Conservation (phyloP, 2,888 invertebrate genomes). For the Lepidochrysops patricia region DNA sequence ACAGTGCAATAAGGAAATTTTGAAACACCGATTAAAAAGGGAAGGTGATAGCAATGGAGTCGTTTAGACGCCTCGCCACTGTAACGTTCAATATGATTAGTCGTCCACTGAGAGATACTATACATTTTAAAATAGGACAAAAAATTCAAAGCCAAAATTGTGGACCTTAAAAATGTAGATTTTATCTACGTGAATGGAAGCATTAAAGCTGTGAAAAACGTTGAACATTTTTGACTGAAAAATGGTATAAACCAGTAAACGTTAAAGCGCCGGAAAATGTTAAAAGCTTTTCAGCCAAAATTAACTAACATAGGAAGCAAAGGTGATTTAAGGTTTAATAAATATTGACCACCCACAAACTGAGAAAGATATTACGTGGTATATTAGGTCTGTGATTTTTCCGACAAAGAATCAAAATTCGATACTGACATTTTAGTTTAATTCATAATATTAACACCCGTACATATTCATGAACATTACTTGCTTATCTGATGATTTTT, state of each 20-base stretch:
- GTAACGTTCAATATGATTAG: too few relatives aligned
- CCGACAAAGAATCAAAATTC: not conserved
- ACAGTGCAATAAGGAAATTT: too few relatives aligned
- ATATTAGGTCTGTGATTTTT: not conserved
- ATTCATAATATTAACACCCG: too few relatives aligned
- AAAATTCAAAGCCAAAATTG: not conserved
- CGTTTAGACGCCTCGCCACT: too few relatives aligned
- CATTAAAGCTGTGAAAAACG: not conserved
- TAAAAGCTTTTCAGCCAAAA: not conserved
- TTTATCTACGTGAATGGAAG: not conserved
- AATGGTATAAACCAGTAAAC: not conserved
- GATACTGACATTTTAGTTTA: too few relatives aligned
- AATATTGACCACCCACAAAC: constrained; percentile 1
- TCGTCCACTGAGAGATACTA: too few relatives aligned
- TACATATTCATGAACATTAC: too few relatives aligned
- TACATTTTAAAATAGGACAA: too few relatives aligned
- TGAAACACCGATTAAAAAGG: too few relatives aligned
- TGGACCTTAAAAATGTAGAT: not conserved
- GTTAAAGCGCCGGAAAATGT: not conserved
- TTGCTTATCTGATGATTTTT: too few relatives aligned
- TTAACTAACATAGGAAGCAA: constrained; percentile 2
- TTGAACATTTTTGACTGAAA: not conserved
- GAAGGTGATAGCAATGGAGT: too few relatives aligned
- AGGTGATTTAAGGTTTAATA: constrained; percentile 11
- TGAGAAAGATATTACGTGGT: not conserved